Evolutionary conservation across 2,797 vertebrate species (phyloP).

Genomic region (Novumbra hubbsi): DNA sequence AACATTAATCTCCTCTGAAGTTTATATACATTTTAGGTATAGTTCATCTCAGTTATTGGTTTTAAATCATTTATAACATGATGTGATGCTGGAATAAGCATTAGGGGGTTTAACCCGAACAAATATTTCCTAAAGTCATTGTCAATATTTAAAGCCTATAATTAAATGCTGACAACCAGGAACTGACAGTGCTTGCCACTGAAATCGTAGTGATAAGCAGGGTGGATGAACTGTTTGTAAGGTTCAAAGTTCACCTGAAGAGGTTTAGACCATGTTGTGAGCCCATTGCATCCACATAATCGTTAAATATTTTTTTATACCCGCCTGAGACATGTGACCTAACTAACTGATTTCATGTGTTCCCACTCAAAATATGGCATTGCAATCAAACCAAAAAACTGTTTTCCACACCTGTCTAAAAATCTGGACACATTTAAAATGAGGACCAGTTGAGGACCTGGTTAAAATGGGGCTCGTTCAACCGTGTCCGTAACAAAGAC

Average conservation of each 20-base stretch:
- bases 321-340: too few relatives aligned
- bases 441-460: too few relatives aligned
- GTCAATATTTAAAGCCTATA: constrained; percentile 50
- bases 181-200: constrained; percentile 9
- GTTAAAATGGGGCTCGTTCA: too few relatives aligned
- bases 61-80: neutral
- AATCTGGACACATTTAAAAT: too few relatives aligned
- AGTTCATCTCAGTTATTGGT: neutral
- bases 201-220: constrained; percentile 47
- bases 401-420: too few relatives aligned
- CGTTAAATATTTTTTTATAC: constrained; percentile 14
- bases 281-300: constrained; percentile 16
- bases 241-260: constrained; percentile 55
- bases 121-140: constrained; percentile 1
- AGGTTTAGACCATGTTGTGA: constrained; percentile 22
- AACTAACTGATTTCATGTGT: too few relatives aligned
- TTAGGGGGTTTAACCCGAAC: neutral
- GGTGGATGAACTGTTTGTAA: constrained; percentile 51
- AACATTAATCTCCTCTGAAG: neutral
- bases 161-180: constrained; percentile 39
- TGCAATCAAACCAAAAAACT: too few relatives aligned
- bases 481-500: constrained; percentile 3
- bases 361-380: too few relatives aligned
- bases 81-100: neutral
- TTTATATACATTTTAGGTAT: neutral